Evolutionary conservation across 1,140 invertebrate genomes (phyloP).

Genomic region (Acyrthosiphon pisum): DNA sequence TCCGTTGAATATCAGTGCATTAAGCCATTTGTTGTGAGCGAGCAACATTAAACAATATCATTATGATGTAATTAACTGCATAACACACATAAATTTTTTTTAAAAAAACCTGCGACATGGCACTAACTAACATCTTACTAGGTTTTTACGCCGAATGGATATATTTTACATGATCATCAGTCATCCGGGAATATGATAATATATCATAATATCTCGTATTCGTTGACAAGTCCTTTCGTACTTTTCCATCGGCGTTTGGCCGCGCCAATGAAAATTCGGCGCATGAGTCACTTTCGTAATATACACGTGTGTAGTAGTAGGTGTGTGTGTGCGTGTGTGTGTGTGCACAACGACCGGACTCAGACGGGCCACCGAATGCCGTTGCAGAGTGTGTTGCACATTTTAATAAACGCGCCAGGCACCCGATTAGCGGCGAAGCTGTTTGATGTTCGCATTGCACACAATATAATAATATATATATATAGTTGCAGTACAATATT

Average conservation of each 20-base stretch:
- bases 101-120: not conserved
- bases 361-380: not conserved
- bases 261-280: not conserved
- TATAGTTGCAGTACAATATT: no score
- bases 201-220: not conserved
- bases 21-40: not conserved
- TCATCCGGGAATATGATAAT: not conserved
- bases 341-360: not conserved
- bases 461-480: not conserved
- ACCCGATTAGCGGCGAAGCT: conserved; percentile 37
- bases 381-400: not conserved
- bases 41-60: not conserved
- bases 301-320: no score
- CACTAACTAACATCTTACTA: not conserved
- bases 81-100: no score
- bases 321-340: not conserved
- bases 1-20: not conserved
- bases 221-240: not conserved
- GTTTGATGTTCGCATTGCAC: conserved; percentile 50
- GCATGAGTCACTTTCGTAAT: not conserved
- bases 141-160: not conserved
- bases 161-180: not conserved
- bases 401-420: conserved; percentile 44
- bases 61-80: not conserved
- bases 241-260: not conserved